Percentiles rank a stretch among this genome's conserved stretches.
phyloP scores from a whole-genome alignment of 2,888 invertebrate genomes.

The Xestoiulus laeticollis region DNA sequence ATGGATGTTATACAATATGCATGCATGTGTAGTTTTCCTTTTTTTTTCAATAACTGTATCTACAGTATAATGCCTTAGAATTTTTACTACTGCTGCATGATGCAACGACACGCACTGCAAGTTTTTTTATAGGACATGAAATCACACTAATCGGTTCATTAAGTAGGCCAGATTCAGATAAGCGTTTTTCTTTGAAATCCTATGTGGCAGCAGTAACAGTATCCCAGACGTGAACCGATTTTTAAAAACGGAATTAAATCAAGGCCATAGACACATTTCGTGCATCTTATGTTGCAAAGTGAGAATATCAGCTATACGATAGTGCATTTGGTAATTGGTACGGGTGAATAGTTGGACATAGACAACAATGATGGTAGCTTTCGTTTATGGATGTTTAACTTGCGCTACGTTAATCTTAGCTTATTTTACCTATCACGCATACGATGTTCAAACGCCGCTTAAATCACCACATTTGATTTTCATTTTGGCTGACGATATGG shows the following conservation, averaged over 20 bases:
- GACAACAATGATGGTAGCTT: background rate
- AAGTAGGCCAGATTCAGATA: conserved; percentile 15
- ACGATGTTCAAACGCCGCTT: background rate
- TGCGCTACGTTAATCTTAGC: background rate
- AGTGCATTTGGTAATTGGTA: background rate
- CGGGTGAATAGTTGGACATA: background rate
- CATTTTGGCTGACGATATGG: conserved; percentile 12
- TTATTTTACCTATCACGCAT: background rate
- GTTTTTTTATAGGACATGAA: background rate
- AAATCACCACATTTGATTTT: conserved; percentile 43
- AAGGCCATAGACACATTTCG: background rate
- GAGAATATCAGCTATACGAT: background rate
- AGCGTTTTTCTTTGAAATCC: background rate
- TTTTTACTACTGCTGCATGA: background rate
- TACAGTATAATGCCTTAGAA: background rate
- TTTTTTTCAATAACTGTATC: background rate
- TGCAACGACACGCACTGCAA: background rate
- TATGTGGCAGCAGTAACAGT: background rate
- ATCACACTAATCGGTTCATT: background rate
- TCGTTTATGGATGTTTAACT: conserved; percentile 8
- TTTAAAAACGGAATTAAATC: background rate
- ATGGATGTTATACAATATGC: background rate
- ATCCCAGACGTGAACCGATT: background rate
- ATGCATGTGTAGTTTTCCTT: background rate
- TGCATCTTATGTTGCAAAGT: background rate